Evolutionary conservation across 1,140 invertebrate genomes (phyloP).

Genomic region (Probaryconus sp.): DNA sequence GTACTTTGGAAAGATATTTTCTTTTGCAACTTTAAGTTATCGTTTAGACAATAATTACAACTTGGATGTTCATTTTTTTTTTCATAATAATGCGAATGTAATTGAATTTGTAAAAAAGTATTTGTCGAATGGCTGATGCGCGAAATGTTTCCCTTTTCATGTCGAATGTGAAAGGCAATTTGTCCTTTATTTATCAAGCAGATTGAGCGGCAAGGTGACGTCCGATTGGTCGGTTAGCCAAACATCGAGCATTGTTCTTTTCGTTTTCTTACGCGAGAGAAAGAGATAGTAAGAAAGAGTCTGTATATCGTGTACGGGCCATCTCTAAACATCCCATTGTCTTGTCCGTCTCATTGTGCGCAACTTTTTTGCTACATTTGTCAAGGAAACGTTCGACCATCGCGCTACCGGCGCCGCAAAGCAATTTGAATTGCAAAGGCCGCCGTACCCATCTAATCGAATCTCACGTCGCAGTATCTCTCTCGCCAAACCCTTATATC

Average conservation of each 20-base stretch:
- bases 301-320: constrained; percentile 68
- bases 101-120: constrained; percentile 6
- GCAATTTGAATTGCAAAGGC: constrained; percentile 68
- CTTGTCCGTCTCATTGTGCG: constrained; percentile 70
- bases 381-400: constrained; percentile 66
- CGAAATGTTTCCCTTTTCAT: constrained; percentile 39
- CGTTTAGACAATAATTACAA: too few species aligned
- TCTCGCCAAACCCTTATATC: constrained; percentile 52
- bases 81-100: too few species aligned
- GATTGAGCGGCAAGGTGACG: constrained; percentile 60
- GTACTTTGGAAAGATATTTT: constrained; percentile 11
- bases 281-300: constrained; percentile 57
- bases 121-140: neutral
- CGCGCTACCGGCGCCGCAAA: constrained; percentile 54
- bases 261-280: constrained; percentile 57
- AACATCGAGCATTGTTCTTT: constrained; percentile 40
- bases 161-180: constrained; percentile 55
- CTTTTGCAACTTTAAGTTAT: too few species aligned
- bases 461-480: constrained; percentile 65
- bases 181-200: constrained; percentile 59
- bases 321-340: constrained; percentile 74
- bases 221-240: constrained; percentile 54
- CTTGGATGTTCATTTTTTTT: too few species aligned
- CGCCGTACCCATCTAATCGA: constrained; percentile 64
- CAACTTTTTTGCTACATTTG: constrained; percentile 65